Conservation (phyloP, 2,888 invertebrate species). For the Eugnorisma glareosa region DNA sequence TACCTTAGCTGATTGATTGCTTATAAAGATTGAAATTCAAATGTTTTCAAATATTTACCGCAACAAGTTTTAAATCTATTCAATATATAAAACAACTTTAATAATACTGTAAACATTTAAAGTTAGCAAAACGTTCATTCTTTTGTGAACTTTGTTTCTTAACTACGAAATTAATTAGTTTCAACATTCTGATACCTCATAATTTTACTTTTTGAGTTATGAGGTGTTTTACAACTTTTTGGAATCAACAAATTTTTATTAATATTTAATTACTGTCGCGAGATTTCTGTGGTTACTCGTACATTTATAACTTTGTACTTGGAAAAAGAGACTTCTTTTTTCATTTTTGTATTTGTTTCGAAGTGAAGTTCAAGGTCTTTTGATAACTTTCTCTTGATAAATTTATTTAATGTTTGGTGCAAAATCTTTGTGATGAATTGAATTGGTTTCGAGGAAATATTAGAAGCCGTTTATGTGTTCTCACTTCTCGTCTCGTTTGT, state of each 20-base stretch:
- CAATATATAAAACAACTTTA: slow-evolving; percentile 19
- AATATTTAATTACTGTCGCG: slow-evolving; percentile 28
- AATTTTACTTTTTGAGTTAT: slow-evolving; percentile 32
- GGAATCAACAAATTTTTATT: slow-evolving; percentile 39
- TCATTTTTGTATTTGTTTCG: slow-evolving; percentile 26
- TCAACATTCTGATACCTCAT: slow-evolving; percentile 18
- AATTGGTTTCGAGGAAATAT: neutral
- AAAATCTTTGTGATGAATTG: neutral
- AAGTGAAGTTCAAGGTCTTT: neutral
- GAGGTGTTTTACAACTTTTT: slow-evolving; percentile 33
- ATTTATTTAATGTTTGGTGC: slow-evolving; percentile 23
- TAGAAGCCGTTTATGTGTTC: neutral
- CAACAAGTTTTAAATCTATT: slow-evolving; percentile 25
- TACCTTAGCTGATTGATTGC: slow-evolving; percentile 18
- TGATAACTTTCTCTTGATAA: slow-evolving; percentile 28
- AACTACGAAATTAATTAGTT: slow-evolving; percentile 39
- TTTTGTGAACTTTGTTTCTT: slow-evolving; percentile 40
- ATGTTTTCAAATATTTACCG: slow-evolving; percentile 1
- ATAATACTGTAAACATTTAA: slow-evolving; percentile 30
- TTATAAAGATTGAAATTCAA: slow-evolving; percentile 18
- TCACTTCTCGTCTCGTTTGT: neutral
- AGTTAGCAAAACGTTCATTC: slow-evolving; percentile 26
- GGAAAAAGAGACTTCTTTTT: neutral
- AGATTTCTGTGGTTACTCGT: slow-evolving; percentile 8
- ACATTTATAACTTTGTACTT: slow-evolving; percentile 22